phyloP scores from a whole-genome alignment of 2,113 vertebrate genomes.

The Clupea harengus region DNA sequence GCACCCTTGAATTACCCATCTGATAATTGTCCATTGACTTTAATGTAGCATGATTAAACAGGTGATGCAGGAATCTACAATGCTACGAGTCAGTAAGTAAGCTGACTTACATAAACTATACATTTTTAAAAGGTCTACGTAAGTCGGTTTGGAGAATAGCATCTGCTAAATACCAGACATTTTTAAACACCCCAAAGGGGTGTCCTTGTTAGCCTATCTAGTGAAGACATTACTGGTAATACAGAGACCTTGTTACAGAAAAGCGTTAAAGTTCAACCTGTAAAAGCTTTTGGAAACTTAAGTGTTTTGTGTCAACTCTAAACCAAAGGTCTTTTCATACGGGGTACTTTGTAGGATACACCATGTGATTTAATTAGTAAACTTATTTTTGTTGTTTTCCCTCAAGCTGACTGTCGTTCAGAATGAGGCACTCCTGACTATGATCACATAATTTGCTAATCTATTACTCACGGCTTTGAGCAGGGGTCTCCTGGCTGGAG shows the following conservation, averaged over 20 bases:
- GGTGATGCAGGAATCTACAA: no score
- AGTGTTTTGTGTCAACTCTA: background rate
- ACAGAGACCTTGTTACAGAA: background rate
- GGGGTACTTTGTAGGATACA: no score
- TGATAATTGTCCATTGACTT: background rate
- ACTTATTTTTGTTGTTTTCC: no score
- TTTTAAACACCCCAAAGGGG: no score
- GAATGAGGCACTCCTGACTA: background rate
- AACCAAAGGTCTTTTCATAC: no score
- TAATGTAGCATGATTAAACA: background rate
- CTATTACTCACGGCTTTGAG: conserved; percentile 56
- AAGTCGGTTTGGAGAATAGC: no score
- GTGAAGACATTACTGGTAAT: background rate
- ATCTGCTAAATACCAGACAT: no score
- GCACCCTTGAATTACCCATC: background rate
- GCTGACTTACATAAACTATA: background rate
- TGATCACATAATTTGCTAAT: background rate
- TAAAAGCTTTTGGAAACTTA: no score
- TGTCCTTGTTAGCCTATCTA: background rate
- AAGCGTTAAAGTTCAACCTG: background rate
- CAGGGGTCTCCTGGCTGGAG: conserved; percentile 40
- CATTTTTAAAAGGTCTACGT: no score
- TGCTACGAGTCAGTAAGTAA: background rate
- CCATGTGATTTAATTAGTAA: no score
- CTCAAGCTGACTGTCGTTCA: no score